A percentile compares a stretch with the other conserved stretches of the same genome.
Evolutionary conservation across 2,113 vertebrate genomes (phyloP).

Genomic region (Girardinichthys multiradiatus): DNA sequence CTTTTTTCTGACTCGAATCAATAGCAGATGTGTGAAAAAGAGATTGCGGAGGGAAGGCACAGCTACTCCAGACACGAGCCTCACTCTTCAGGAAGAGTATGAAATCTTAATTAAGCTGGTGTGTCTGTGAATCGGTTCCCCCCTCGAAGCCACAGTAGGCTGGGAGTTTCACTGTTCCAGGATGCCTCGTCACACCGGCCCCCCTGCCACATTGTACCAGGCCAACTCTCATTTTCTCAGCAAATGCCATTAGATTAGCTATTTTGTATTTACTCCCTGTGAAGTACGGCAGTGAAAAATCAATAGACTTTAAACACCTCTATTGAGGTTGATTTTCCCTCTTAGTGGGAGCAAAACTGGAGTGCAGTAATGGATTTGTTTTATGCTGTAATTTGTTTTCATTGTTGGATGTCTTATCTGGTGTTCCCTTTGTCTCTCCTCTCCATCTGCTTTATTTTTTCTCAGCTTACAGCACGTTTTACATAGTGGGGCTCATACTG

Average conservation of each 20-base stretch:
- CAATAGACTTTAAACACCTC: conserved; percentile 57
- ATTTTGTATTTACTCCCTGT: conserved; percentile 61
- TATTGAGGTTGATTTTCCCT: conserved; percentile 34
- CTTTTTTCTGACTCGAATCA: conserved; percentile 59
- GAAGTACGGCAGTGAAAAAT: conserved; percentile 55
- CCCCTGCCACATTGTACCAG: conserved; percentile 2
- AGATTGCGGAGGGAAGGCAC: conserved; percentile 53
- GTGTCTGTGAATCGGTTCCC: conserved; percentile 47
- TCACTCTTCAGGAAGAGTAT: conserved; percentile 64
- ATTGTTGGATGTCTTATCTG: conserved; percentile 16
- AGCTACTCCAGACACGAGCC: conserved; percentile 53
- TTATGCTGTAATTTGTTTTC: conserved; percentile 1
- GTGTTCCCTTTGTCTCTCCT: not conserved
- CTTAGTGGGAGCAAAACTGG: conserved; percentile 9
- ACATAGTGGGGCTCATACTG: conserved; percentile 95
- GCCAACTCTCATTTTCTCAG: conserved; percentile 58
- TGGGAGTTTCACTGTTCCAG: conserved; percentile 44
- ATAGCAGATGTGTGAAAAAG: conserved; percentile 59
- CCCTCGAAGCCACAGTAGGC: conserved; percentile 32
- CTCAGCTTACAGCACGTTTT: conserved; percentile 97
- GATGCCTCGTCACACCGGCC: conserved; percentile 24
- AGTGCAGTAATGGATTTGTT: not conserved
- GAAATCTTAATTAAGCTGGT: conserved; percentile 73
- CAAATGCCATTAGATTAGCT: conserved; percentile 58
- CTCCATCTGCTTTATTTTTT: not conserved